Evolutionary conservation across 1,140 invertebrate species (phyloP).

Genomic region (Temnothorax nylanderi): DNA sequence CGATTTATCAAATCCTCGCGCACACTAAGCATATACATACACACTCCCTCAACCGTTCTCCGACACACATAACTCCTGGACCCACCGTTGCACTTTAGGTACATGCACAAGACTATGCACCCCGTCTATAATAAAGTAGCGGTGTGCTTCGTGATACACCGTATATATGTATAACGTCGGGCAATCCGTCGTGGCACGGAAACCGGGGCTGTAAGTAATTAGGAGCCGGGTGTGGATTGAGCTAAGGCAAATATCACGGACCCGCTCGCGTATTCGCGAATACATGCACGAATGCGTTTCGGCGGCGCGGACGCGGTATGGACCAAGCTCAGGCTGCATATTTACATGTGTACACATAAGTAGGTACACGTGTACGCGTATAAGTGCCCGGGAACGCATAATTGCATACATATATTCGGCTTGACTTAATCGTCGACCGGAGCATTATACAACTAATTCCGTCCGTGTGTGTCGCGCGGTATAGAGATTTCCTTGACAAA

Average conservation of each 20-base stretch:
- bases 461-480: background rate
- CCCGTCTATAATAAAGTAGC: slow-evolving; percentile 69
- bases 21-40: no score
- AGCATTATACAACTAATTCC: slow-evolving; percentile 40
- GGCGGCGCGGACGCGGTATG: slow-evolving; percentile 69
- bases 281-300: slow-evolving; percentile 77
- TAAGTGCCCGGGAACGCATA: slow-evolving; percentile 64
- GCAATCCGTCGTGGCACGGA: slow-evolving; percentile 71
- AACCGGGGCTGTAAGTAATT: slow-evolving; percentile 77
- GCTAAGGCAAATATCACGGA: slow-evolving; percentile 79
- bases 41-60: background rate
- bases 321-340: slow-evolving; percentile 69
- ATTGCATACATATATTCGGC: slow-evolving; percentile 66
- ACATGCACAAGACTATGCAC: slow-evolving; percentile 52
- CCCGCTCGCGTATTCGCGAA: slow-evolving; percentile 70
- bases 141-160: slow-evolving; percentile 58
- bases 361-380: slow-evolving; percentile 65
- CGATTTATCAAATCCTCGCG: background rate
- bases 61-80: slow-evolving; percentile 34
- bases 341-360: slow-evolving; percentile 72
- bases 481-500: slow-evolving; percentile 11
- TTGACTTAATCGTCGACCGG: slow-evolving; percentile 54
- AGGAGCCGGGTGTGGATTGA: slow-evolving; percentile 78
- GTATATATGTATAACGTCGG: slow-evolving; percentile 61
- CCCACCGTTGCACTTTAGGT: slow-evolving; percentile 41